A percentile compares a stretch with the other conserved stretches of the same genome.
These are phyloP conservation scores for Cavia aperea DNA, from an alignment of 2,113 vertebrate species.

Conservation along the genomic window DNA sequence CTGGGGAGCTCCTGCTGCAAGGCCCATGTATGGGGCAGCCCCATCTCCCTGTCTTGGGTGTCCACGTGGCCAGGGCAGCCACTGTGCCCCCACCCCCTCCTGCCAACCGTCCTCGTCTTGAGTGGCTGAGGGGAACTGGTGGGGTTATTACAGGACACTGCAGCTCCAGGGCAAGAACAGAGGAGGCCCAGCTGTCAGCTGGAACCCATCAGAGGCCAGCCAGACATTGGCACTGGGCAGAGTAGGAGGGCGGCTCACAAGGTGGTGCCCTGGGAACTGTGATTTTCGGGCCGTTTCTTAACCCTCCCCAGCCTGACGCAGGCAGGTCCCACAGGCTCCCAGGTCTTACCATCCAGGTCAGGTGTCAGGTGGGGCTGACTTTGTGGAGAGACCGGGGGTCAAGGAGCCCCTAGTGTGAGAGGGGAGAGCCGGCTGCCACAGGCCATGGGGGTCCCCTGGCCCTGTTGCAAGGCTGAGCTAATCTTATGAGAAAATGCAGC, in stretches of 20 bases:
- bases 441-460: too few species aligned
- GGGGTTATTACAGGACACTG: conserved; percentile 63
- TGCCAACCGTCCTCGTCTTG: background rate
- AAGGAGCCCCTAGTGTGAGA: background rate
- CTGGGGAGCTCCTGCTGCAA: background rate
- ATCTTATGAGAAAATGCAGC: too few species aligned
- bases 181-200: conserved; percentile 64
- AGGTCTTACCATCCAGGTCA: background rate
- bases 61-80: background rate
- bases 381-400: background rate
- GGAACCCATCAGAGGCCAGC: conserved; percentile 64
- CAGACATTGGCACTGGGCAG: conserved; percentile 35
- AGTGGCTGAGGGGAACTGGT: background rate
- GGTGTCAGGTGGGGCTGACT: background rate
- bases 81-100: background rate
- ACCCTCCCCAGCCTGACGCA: conserved; percentile 1
- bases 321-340: background rate
- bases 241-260: conserved; percentile 4
- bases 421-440: background rate
- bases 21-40: background rate
- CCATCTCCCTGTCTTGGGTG: too few species aligned
- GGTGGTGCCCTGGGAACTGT: conserved; percentile 31
- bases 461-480: background rate
- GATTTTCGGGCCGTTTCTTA: conserved; percentile 13
- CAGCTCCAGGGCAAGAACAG: conserved; percentile 43